These are phyloP conservation scores for Corynorhinus townsendii DNA, from an alignment of 2,113 vertebrate species.

Conservation along the genomic window DNA sequence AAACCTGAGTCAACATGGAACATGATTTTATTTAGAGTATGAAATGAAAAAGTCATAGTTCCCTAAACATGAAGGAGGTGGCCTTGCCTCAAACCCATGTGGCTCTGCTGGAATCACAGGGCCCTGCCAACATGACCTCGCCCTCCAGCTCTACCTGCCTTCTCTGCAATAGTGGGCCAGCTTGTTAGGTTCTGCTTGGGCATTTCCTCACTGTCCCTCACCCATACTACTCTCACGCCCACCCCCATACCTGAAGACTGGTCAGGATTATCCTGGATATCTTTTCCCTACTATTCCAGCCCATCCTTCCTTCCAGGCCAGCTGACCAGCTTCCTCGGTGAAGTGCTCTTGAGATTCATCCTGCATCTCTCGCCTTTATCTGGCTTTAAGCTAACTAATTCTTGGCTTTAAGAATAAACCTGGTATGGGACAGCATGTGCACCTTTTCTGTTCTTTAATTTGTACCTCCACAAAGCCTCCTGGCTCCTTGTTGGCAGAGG, in stretches of 20 bases:
- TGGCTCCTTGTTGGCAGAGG: background rate
- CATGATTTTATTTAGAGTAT: conserved; percentile 47
- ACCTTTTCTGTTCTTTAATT: background rate
- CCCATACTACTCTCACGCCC: background rate
- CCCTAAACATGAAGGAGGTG: background rate
- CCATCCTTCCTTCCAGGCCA: background rate
- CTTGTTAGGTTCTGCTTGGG: background rate
- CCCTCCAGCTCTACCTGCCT: background rate
- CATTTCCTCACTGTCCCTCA: background rate
- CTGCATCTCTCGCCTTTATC: background rate
- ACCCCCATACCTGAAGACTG: background rate
- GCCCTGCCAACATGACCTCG: background rate
- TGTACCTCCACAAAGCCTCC: background rate
- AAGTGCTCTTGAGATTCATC: background rate
- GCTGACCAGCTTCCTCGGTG: background rate
- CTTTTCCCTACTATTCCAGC: background rate
- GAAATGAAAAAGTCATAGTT: conserved; percentile 36
- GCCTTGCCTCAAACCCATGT: background rate
- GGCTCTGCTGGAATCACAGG: background rate
- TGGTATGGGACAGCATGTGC: accelerated
- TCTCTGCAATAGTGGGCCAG: too few relatives aligned
- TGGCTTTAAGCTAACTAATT: too few relatives aligned
- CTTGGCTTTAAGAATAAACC: background rate
- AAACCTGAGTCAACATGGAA: conserved; percentile 58
- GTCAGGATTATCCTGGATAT: background rate